Conservation (phyloP, 1,140 invertebrate species). For the Diprion similis region DNA sequence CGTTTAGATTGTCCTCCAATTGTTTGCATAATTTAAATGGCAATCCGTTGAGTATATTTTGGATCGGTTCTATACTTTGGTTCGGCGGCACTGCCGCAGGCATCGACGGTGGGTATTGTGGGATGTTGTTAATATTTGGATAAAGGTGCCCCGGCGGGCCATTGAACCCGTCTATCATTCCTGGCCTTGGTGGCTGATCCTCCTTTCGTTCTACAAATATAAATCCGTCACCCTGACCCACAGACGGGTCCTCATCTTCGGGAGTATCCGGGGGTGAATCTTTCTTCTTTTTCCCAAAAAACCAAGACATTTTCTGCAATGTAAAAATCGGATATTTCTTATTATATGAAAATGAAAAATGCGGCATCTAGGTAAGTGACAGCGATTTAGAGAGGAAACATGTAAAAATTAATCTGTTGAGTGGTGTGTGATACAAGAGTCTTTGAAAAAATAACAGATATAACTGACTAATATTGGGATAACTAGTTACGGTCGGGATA, state of each 20-base stretch:
- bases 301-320: slow-evolving; percentile 56
- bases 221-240: slow-evolving; percentile 40
- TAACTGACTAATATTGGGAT: no score
- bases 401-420: not conserved
- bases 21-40: slow-evolving; percentile 52
- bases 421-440: no score
- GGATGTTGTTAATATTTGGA: slow-evolving; percentile 37
- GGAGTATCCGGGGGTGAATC: slow-evolving; percentile 46
- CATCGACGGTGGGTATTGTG: slow-evolving; percentile 27
- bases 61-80: slow-evolving; percentile 38
- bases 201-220: slow-evolving; percentile 43
- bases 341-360: slow-evolving; percentile 15
- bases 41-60: slow-evolving; percentile 47
- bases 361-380: not conserved
- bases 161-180: slow-evolving; percentile 15
- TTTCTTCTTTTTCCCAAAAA: slow-evolving; percentile 58
- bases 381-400: not conserved
- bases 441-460: no score
- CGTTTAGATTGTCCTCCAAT: slow-evolving; percentile 40
- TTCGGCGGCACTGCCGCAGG: slow-evolving; percentile 24
- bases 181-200: slow-evolving; percentile 28
- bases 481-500: no score
- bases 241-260: slow-evolving; percentile 33
- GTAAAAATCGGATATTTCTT: not conserved
- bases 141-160: slow-evolving; percentile 35